A percentile compares a stretch with the other conserved stretches of the same genome.
Conservation (phyloP, 2,113 vertebrate genomes). For the Chaetura pelagica region DNA sequence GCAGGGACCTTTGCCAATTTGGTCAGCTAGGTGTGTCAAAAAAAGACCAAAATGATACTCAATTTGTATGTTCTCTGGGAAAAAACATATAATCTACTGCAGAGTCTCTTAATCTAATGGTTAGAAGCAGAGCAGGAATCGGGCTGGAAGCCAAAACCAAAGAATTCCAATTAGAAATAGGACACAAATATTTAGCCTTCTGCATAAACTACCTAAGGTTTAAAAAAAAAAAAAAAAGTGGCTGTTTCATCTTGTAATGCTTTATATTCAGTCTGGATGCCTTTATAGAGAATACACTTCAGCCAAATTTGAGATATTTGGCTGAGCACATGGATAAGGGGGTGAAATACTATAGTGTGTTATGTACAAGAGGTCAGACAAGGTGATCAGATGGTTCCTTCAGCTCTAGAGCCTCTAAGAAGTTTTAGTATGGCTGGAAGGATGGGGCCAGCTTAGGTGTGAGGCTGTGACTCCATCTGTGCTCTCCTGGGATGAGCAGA, state of each 20-base stretch:
- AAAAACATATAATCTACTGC: background rate
- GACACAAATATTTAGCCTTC: conserved; percentile 47
- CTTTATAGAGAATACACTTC: conserved; percentile 1
- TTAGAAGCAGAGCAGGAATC: background rate
- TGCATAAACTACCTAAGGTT: conserved; percentile 26
- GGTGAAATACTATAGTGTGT: conserved; percentile 43
- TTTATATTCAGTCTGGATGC: conserved; percentile 38
- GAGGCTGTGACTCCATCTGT: background rate
- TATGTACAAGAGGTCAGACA: conserved; percentile 44
- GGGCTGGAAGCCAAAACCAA: conserved; percentile 21
- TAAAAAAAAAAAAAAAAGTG: background rate
- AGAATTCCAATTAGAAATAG: conserved; percentile 14
- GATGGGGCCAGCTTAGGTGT: background rate
- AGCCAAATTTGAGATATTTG: conserved; percentile 52
- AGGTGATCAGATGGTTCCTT: conserved; percentile 41
- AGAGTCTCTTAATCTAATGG: background rate
- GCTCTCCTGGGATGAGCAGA: background rate
- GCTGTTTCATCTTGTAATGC: background rate
- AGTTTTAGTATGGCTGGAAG: background rate
- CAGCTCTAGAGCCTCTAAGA: background rate
- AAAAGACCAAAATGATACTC: background rate
- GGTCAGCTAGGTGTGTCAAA: background rate
- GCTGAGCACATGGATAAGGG: conserved; percentile 4
- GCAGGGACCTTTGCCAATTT: background rate
- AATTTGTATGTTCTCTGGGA: background rate